Conservation (phyloP, 2,888 invertebrate species). For the Aporophyla nigra region DNA sequence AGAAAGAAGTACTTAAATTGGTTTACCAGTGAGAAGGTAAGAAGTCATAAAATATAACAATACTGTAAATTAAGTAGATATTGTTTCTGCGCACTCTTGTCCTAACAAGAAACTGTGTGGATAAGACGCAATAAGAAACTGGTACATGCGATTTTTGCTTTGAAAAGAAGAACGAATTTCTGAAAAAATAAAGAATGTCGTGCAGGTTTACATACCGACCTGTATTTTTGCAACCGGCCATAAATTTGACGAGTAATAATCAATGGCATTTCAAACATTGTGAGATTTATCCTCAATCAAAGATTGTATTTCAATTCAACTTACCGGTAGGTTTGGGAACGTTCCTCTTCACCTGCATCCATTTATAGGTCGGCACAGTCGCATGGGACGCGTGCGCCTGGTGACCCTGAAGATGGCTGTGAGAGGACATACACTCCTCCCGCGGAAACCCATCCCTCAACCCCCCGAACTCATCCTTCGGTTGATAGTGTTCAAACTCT, state of each 20-base stretch:
- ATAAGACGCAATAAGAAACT: background rate
- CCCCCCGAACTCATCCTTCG: slow-evolving; percentile 92
- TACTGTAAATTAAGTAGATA: too few relatives aligned
- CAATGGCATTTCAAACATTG: background rate
- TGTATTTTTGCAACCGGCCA: background rate
- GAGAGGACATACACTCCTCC: slow-evolving; percentile 80
- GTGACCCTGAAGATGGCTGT: slow-evolving; percentile 81
- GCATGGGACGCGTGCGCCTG: slow-evolving; percentile 90
- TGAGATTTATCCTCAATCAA: background rate
- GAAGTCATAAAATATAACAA: background rate
- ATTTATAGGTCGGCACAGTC: slow-evolving; percentile 97
- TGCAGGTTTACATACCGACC: too few relatives aligned
- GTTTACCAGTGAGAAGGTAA: background rate
- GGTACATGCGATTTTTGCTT: background rate
- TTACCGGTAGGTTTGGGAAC: slow-evolving; percentile 98
- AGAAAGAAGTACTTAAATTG: background rate
- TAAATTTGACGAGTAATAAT: background rate
- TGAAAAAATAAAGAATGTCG: background rate
- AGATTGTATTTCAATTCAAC: slow-evolving; percentile 69
- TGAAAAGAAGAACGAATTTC: background rate
- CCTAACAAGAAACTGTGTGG: background rate
- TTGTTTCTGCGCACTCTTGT: background rate
- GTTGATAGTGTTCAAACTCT: slow-evolving; percentile 92
- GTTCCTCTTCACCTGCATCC: slow-evolving; percentile 99
- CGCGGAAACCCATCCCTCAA: slow-evolving; percentile 82